These are phyloP conservation scores for Drosophila merina DNA, from an alignment of 2,888 invertebrate species.

Conservation along the genomic window DNA sequence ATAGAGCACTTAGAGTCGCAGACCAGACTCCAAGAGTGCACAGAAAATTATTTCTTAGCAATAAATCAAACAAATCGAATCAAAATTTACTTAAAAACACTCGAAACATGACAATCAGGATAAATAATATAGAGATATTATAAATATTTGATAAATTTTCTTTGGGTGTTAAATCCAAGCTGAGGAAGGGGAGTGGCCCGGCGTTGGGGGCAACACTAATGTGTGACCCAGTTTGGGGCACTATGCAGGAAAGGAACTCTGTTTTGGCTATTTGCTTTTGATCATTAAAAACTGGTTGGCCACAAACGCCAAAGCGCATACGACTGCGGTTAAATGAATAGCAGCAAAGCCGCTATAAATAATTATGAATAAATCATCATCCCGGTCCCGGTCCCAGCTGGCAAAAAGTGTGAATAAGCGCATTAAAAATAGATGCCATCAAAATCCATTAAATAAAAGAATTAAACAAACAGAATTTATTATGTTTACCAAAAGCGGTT, in stretches of 20 bases:
- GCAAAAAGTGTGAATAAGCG: not conserved
- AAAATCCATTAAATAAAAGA: not conserved
- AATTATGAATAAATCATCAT: slow-evolving; percentile 8
- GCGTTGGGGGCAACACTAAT: slow-evolving; percentile 52
- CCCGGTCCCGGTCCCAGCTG: not conserved
- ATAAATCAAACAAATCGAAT: not conserved
- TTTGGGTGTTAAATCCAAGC: slow-evolving; percentile 1
- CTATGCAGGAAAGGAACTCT: slow-evolving; percentile 74
- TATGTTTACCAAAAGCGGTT: slow-evolving; percentile 1
- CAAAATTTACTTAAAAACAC: not conserved
- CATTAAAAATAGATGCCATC: not conserved
- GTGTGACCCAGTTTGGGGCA: slow-evolving; percentile 74
- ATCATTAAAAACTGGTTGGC: slow-evolving; percentile 81
- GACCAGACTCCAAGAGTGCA: slow-evolving; percentile 22
- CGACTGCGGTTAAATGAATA: slow-evolving; percentile 35
- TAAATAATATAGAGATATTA: too few species aligned
- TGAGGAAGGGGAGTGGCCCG: slow-evolving; percentile 6
- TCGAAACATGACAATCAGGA: not conserved
- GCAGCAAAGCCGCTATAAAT: slow-evolving; percentile 6
- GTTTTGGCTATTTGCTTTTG: slow-evolving; percentile 57
- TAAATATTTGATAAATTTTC: not conserved
- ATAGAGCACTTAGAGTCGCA: slow-evolving; percentile 73
- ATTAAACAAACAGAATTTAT: not conserved
- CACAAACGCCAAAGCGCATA: slow-evolving; percentile 32
- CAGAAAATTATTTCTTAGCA: not conserved